A percentile compares a stretch with the other conserved stretches of the same genome.
phyloP scores from a whole-genome alignment of 2,113 vertebrate genomes.

The Gallinago jamesoni region DNA sequence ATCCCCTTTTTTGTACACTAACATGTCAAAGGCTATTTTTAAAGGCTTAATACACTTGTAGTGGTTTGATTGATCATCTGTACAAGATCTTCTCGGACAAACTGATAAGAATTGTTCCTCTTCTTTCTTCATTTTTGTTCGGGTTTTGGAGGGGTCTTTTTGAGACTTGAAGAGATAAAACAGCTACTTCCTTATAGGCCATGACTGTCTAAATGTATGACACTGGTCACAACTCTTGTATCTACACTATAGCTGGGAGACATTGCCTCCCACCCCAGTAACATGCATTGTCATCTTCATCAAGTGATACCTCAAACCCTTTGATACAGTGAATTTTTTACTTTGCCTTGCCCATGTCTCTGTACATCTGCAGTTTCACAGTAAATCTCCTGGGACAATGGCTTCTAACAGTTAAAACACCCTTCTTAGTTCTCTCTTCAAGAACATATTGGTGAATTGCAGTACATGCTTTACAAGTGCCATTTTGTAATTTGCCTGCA shows the following conservation, averaged over 20 bases:
- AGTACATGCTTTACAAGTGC: background rate
- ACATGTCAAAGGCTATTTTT: background rate
- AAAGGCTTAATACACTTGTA: background rate
- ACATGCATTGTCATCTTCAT: background rate
- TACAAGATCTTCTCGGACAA: background rate
- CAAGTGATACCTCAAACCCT: rapidly evolving
- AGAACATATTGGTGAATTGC: rapidly evolving
- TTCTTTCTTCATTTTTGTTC: background rate
- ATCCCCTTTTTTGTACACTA: background rate
- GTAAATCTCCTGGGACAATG: background rate
- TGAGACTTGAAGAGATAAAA: background rate
- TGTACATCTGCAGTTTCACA: background rate
- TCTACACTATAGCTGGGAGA: background rate
- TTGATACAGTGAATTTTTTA: background rate
- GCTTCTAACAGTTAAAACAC: background rate
- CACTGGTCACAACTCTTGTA: background rate
- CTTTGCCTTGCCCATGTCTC: background rate
- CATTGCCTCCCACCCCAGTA: background rate
- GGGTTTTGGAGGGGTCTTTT: too few relatives aligned
- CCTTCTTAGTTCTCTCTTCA: background rate
- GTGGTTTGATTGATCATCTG: background rate
- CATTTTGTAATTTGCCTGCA: background rate
- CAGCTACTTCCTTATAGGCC: background rate
- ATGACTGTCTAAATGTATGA: background rate
- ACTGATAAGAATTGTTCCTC: background rate